Conservation (phyloP, 64 coral and sea anemone species). For the Montipora foliosa region DNA sequence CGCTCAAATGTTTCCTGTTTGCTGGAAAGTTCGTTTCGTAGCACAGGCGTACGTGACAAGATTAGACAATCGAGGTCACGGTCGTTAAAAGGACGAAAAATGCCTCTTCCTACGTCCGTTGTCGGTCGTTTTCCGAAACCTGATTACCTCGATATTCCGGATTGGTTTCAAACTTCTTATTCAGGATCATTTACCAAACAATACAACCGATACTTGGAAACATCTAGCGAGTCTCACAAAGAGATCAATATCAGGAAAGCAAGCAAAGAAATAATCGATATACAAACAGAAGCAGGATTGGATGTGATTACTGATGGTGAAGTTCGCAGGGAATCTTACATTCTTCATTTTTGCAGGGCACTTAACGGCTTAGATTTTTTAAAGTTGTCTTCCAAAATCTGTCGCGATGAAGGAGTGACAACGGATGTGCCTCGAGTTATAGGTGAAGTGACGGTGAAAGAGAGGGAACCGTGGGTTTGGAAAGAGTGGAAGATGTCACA, state of each 20-base stretch:
- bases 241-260: constrained; percentile 35
- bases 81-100: background rate
- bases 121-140: constrained; percentile 86
- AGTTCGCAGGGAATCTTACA: constrained; percentile 80
- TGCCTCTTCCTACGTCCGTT: constrained; percentile 80
- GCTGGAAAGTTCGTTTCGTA: too few relatives aligned
- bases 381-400: constrained; percentile 60
- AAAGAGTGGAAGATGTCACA: constrained; percentile 73
- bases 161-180: constrained; percentile 63
- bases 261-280: constrained; percentile 46
- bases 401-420: constrained; percentile 68
- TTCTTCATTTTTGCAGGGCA: constrained; percentile 76
- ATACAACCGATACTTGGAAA: constrained; percentile 6
- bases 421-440: constrained; percentile 71
- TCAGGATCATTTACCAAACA: background rate
- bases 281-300: constrained; percentile 66
- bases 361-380: constrained; percentile 86
- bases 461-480: constrained; percentile 46
- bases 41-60: background rate
- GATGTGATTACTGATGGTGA: constrained; percentile 93
- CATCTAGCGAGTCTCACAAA: background rate
- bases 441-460: constrained; percentile 23
- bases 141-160: constrained; percentile 60
- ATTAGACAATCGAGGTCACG: background rate
- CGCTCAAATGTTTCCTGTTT: too few relatives aligned